Conservation (phyloP, 2,113 vertebrate genomes). For the Crotalus helleri region DNA sequence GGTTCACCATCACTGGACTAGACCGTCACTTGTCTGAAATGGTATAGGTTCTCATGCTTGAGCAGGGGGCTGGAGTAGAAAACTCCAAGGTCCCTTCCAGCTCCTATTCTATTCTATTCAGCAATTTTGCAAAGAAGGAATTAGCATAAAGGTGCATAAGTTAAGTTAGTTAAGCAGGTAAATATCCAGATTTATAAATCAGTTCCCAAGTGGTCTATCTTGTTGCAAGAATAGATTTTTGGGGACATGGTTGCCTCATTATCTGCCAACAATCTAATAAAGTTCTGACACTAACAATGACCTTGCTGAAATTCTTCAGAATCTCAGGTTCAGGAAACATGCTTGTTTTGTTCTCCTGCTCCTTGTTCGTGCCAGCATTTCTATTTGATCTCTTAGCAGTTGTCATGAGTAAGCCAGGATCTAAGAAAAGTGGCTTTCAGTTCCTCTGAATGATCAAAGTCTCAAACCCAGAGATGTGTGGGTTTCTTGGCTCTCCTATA, state of each 20-base stretch:
- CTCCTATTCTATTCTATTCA: no score
- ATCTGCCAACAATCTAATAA: constrained; percentile 21
- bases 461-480: constrained; percentile 34
- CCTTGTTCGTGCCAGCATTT: constrained; percentile 54
- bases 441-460: constrained; percentile 55
- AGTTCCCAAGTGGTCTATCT: constrained; percentile 31
- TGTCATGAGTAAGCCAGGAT: constrained; percentile 50
- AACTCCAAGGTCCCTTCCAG: no score
- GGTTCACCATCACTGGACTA: no score
- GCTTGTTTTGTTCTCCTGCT: constrained; percentile 49
- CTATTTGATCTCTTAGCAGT: constrained; percentile 54
- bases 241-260: background rate
- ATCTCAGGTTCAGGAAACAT: constrained; percentile 44
- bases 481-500: constrained; percentile 37
- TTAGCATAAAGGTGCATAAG: background rate
- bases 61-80: no score
- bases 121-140: background rate
- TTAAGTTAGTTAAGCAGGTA: constrained; percentile 41
- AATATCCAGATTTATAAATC: background rate
- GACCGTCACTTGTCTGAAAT: no score
- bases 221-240: background rate
- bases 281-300: constrained; percentile 3
- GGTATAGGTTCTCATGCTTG: no score
- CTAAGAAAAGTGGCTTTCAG: constrained; percentile 52
- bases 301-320: constrained; percentile 46